These are phyloP conservation scores for Idaea dimidiata DNA, from an alignment of 2,888 invertebrate species.

Conservation along the genomic window DNA sequence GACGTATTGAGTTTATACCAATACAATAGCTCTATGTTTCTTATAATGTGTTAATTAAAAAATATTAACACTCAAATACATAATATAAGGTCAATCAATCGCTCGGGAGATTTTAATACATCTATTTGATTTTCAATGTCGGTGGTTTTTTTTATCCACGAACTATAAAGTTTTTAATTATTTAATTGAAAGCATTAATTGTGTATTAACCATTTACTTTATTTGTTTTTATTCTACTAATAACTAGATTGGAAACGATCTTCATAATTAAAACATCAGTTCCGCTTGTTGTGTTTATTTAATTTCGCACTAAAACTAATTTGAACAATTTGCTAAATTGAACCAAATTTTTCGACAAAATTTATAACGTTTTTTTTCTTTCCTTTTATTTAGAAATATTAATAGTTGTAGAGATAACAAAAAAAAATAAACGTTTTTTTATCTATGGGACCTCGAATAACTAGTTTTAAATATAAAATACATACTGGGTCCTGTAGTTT, in stretches of 20 bases:
- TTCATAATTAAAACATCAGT: constrained; percentile 2
- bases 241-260: constrained; percentile 5
- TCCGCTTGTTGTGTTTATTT: constrained; percentile 5
- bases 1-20: not conserved
- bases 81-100: not conserved
- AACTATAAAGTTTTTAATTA: constrained; percentile 5
- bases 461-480: too few relatives aligned
- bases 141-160: not conserved
- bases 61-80: not conserved
- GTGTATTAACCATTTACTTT: constrained; percentile 1
- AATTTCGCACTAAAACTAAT: constrained; percentile 10
- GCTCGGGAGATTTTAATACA: not conserved
- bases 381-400: not conserved
- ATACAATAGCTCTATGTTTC: not conserved
- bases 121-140: not conserved
- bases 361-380: not conserved
- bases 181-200: constrained; percentile 2
- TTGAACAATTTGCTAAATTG: constrained; percentile 3
- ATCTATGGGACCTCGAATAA: not conserved
- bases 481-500: too few relatives aligned
- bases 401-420: not conserved
- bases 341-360: constrained; percentile 2
- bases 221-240: constrained; percentile 6
- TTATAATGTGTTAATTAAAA: not conserved
- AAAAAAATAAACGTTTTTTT: not conserved